phyloP scores from a whole-genome alignment of 2,113 vertebrate genomes.

The Bos javanicus region DNA sequence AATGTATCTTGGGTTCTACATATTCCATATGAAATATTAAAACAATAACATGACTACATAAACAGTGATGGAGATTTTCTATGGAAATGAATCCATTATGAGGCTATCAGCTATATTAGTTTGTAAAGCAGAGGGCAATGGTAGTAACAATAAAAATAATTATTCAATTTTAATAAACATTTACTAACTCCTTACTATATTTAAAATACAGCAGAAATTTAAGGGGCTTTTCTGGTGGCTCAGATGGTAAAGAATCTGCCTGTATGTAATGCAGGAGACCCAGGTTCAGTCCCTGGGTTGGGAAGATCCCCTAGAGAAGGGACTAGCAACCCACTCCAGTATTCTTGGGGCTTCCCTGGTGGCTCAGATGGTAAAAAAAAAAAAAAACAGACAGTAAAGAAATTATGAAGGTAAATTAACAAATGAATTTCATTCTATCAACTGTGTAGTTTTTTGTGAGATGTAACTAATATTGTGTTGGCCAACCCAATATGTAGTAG shows the following conservation, averaged over 20 bases:
- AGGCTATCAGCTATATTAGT: not conserved
- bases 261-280: not conserved
- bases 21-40: not conserved
- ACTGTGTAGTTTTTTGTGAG: not conserved
- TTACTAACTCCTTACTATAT: not conserved
- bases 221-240: not conserved
- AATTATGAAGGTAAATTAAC: not conserved
- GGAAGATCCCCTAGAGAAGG: not conserved
- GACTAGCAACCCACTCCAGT: not conserved
- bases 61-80: not conserved
- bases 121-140: not conserved
- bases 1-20: not conserved
- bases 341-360: not conserved
- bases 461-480: not conserved
- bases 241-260: not conserved
- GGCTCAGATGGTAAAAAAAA: not conserved
- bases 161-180: not conserved
- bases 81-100: not conserved
- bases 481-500: not conserved
- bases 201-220: not conserved
- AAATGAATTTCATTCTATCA: not conserved
- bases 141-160: not conserved
- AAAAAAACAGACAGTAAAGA: not conserved
- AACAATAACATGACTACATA: not conserved
- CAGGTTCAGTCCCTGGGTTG: rapidly evolving